Conservation (phyloP, 1,140 invertebrate genomes). For the Riptortus pedestris region DNA sequence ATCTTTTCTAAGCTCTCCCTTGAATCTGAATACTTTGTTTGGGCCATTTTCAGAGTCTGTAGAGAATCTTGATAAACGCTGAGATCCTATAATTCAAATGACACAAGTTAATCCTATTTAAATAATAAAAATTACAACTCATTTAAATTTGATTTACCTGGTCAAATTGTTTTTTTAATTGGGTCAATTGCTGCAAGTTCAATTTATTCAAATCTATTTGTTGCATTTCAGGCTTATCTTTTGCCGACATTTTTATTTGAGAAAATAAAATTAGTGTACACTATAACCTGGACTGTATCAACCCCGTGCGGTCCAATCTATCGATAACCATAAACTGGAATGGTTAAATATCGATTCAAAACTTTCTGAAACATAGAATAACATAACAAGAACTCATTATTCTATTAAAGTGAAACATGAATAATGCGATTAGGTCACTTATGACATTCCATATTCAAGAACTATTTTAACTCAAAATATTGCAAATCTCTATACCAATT, state of each 20-base stretch:
- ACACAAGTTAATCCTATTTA: background rate
- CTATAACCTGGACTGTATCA: too few relatives aligned
- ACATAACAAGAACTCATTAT: too few relatives aligned
- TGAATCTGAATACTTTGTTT: slow-evolving; percentile 80
- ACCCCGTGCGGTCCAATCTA: too few relatives aligned
- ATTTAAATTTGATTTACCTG: slow-evolving; percentile 45
- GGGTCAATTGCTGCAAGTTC: slow-evolving; percentile 63
- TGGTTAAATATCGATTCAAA: too few relatives aligned
- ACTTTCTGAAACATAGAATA: too few relatives aligned
- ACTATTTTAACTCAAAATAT: too few relatives aligned
- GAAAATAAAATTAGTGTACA: too few relatives aligned
- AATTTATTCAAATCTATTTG: slow-evolving; percentile 67
- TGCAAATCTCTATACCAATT: too few relatives aligned
- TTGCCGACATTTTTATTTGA: slow-evolving; percentile 16
- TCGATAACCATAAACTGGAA: too few relatives aligned
- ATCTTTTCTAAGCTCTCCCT: slow-evolving; percentile 74
- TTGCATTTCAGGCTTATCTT: slow-evolving; percentile 46
- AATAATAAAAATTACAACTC: slow-evolving; percentile 26
- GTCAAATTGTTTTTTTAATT: slow-evolving; percentile 77
- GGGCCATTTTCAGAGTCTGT: slow-evolving; percentile 77
- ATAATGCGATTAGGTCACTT: too few relatives aligned
- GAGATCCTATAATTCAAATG: slow-evolving; percentile 56
- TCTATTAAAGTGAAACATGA: too few relatives aligned
- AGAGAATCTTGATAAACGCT: slow-evolving; percentile 77
- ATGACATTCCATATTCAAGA: too few relatives aligned